Evolutionary conservation across 2,888 invertebrate genomes (phyloP).

Genomic region (Cheilosia pagana): DNA sequence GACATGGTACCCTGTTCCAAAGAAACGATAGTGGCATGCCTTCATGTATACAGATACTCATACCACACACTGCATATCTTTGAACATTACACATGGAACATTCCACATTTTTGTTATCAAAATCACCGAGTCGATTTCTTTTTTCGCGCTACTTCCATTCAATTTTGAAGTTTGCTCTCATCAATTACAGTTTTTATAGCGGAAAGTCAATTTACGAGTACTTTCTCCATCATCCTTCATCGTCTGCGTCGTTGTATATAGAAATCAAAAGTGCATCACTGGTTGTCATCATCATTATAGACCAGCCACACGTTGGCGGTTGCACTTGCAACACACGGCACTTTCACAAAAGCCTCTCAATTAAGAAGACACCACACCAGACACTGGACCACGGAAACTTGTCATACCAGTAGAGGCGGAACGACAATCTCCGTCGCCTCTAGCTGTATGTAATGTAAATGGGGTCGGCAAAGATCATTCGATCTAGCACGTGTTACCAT

Average conservation of each 20-base stretch:
- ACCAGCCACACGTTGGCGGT: constrained; percentile 8
- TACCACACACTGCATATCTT: background rate
- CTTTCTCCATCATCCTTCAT: constrained; percentile 52
- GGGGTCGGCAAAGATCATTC: constrained; percentile 54
- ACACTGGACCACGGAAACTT: constrained; percentile 30
- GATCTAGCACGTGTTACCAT: constrained; percentile 48
- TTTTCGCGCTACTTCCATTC: background rate
- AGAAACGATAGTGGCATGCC: background rate
- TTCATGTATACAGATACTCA: background rate
- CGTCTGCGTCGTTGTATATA: constrained; percentile 9
- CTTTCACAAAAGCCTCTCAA: constrained; percentile 60
- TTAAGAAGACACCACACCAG: constrained; percentile 28
- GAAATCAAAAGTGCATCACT: constrained; percentile 70
- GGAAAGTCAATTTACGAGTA: constrained; percentile 42
- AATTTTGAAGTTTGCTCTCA: background rate
- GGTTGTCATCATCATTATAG: constrained; percentile 42
- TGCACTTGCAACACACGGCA: constrained; percentile 36
- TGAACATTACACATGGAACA: background rate
- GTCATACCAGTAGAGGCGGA: constrained; percentile 22
- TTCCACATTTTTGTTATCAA: constrained; percentile 13
- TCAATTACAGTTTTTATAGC: constrained; percentile 11
- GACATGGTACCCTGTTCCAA: background rate
- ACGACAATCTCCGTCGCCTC: constrained; percentile 4
- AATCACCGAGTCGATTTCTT: constrained; percentile 23
- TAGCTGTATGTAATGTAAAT: constrained; percentile 32